Percentiles rank a stretch among this genome's conserved stretches.
Evolutionary conservation across 2,113 vertebrate genomes (phyloP).

Genomic region (Pterocles burchelli): DNA sequence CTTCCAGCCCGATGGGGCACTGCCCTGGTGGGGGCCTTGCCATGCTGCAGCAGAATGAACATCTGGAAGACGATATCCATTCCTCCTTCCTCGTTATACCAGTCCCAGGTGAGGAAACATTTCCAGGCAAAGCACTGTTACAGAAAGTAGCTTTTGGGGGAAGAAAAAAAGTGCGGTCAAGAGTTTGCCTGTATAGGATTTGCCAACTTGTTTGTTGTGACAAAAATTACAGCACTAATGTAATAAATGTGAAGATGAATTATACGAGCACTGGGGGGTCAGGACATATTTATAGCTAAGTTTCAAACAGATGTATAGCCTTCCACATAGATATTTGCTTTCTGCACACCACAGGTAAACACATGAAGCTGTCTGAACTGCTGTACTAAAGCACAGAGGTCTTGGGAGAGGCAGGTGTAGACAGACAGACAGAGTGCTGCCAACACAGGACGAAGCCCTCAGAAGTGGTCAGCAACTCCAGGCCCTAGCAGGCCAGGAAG

Average conservation of each 20-base stretch:
- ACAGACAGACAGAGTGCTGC: not conserved
- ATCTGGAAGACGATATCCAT: not conserved
- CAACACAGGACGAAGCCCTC: accelerated
- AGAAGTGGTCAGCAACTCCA: not conserved
- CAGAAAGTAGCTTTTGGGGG: not conserved
- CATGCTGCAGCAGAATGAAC: not conserved
- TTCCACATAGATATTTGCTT: not conserved
- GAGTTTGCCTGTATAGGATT: not conserved
- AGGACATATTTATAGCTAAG: not conserved
- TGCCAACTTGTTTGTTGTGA: not conserved
- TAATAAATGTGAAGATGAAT: not conserved
- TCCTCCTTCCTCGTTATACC: not conserved
- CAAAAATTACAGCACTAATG: not conserved
- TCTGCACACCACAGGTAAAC: not conserved
- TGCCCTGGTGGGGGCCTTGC: not conserved
- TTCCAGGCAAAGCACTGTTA: not conserved
- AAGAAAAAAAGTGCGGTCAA: not conserved
- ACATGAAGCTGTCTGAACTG: not conserved
- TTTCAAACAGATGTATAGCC: not conserved
- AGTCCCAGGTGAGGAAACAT: not conserved
- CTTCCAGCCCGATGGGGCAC: accelerated
- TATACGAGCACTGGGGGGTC: accelerated
- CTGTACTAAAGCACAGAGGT: not conserved
- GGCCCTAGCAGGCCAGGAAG: not conserved
- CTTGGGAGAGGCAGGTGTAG: accelerated